Evolutionary conservation across 2,888 invertebrate species (phyloP).

Genomic region (Tillus elongatus): DNA sequence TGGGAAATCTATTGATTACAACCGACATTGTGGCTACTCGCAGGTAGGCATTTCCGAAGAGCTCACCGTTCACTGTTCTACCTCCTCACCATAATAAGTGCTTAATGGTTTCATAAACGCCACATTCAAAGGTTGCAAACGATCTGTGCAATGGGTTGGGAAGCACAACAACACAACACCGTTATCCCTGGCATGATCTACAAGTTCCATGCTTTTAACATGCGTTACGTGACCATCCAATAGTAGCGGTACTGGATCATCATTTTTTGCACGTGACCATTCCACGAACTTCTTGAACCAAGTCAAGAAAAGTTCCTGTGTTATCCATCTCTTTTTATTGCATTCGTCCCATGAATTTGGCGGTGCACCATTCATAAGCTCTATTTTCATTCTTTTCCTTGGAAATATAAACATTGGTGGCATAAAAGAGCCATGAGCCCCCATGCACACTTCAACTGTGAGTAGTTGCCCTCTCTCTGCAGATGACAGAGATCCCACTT

Average conservation of each 20-base stretch:
- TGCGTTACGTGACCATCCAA: too few relatives aligned
- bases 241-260: slow-evolving; percentile 24
- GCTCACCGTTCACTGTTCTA: slow-evolving; percentile 20
- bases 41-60: slow-evolving; percentile 22
- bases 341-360: too few relatives aligned
- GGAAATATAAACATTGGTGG: slow-evolving; percentile 23
- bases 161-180: slow-evolving; percentile 25
- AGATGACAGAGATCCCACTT: slow-evolving; percentile 14
- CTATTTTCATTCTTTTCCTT: too few relatives aligned
- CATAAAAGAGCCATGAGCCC: too few relatives aligned
- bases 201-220: slow-evolving; percentile 23
- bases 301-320: slow-evolving; percentile 21
- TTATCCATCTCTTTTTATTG: slow-evolving; percentile 26
- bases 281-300: slow-evolving; percentile 26
- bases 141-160: slow-evolving; percentile 24
- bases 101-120: slow-evolving; percentile 22
- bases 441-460: slow-evolving; percentile 23
- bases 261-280: slow-evolving; percentile 20
- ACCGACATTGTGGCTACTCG: slow-evolving; percentile 23
- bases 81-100: slow-evolving; percentile 19
- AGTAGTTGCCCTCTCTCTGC: slow-evolving; percentile 24
- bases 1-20: slow-evolving; percentile 26
- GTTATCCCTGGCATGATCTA: slow-evolving; percentile 23
- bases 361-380: too few relatives aligned
- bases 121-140: slow-evolving; percentile 20